These are phyloP conservation scores for Platyrinchus mystaceus DNA, from an alignment of 2,797 vertebrate species.

Conservation along the genomic window DNA sequence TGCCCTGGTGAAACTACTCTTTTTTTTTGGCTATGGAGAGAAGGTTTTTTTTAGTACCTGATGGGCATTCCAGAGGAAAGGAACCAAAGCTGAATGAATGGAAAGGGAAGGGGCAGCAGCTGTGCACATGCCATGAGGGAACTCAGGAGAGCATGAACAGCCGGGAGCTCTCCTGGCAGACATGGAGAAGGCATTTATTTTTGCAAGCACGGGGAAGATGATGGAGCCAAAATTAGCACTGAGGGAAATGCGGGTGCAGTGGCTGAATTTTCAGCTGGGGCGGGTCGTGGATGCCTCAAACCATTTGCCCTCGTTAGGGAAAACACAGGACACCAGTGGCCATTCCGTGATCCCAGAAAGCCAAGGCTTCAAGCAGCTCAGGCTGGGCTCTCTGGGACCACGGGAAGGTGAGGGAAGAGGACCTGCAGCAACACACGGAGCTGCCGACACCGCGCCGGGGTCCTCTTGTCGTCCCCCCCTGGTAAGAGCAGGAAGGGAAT, in stretches of 20 bases:
- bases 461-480: background rate
- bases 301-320: background rate
- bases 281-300: background rate
- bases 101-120: constrained; percentile 10
- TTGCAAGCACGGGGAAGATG: constrained; percentile 2
- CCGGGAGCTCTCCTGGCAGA: background rate
- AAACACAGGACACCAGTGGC: background rate
- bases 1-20: background rate
- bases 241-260: background rate
- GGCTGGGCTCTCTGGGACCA: background rate
- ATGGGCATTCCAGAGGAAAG: background rate
- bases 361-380: background rate
- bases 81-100: constrained; percentile 32
- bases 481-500: background rate
- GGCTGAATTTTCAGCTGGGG: background rate
- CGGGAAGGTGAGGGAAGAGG: background rate
- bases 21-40: background rate
- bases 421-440: background rate
- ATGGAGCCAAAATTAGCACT: background rate
- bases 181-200: background rate
- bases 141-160: background rate
- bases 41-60: background rate
- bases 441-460: background rate
- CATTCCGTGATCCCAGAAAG: background rate
- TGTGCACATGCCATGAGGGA: background rate